A percentile compares a stretch with the other conserved stretches of the same genome.
These are phyloP conservation scores for Galaxea fascicularis DNA, from an alignment of 92 coral and sea anemone species.

Conservation along the genomic window DNA sequence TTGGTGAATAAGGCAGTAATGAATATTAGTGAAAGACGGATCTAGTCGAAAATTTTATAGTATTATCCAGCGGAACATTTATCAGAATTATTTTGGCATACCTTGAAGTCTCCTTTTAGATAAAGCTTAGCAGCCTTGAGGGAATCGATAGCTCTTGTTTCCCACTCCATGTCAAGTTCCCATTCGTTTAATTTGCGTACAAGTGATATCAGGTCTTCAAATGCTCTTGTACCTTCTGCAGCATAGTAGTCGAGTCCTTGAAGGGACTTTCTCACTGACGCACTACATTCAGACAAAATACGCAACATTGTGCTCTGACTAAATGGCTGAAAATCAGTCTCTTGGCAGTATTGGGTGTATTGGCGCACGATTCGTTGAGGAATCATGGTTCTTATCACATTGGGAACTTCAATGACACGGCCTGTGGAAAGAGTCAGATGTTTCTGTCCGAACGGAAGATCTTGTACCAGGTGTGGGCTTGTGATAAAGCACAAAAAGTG, in stretches of 20 bases:
- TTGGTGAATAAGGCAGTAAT: too few species aligned
- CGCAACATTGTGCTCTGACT: slow-evolving; percentile 1
- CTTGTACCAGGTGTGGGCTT: slow-evolving; percentile 20
- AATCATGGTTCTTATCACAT: slow-evolving; percentile 29
- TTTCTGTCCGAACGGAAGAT: slow-evolving; percentile 21
- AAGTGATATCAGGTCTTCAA: slow-evolving; percentile 18
- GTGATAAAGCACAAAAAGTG: slow-evolving; percentile 10
- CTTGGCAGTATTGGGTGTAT: too few species aligned
- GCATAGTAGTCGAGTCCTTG: slow-evolving; percentile 11
- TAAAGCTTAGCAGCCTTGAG: slow-evolving; percentile 1
- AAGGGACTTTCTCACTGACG: too few species aligned
- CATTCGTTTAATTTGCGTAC: slow-evolving; percentile 8
- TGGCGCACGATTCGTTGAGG: slow-evolving; percentile 4
- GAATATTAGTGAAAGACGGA: too few species aligned
- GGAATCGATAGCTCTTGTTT: slow-evolving; percentile 4
- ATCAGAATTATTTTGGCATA: not conserved
- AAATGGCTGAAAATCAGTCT: not conserved
- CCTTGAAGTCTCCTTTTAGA: slow-evolving; percentile 5
- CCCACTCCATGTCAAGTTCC: slow-evolving; percentile 15
- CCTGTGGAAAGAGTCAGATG: slow-evolving; percentile 23
- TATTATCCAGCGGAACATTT: slow-evolving; percentile 4
- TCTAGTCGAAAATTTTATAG: not conserved
- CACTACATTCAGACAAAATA: not conserved
- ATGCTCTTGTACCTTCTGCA: slow-evolving; percentile 15
- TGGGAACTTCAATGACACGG: slow-evolving; percentile 28